Evolutionary conservation across 2,888 invertebrate species (phyloP).

Genomic region (Leptopterna dolabrata): DNA sequence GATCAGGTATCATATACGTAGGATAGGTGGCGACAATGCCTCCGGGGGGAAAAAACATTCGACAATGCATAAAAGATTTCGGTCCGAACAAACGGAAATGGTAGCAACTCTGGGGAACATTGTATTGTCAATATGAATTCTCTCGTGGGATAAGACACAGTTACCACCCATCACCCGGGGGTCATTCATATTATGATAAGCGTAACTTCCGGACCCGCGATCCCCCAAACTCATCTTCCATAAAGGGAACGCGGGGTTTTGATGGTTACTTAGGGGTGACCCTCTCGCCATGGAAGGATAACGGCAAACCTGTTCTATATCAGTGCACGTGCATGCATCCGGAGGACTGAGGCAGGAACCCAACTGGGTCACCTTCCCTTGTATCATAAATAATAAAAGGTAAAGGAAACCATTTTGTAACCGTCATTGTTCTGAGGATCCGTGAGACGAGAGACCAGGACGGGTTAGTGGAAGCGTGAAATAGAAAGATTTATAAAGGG

Average conservation of each 20-base stretch:
- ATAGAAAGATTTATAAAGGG: constrained; percentile 35
- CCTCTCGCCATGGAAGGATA: constrained; percentile 27
- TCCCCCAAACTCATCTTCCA: not conserved
- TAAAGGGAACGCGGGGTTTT: not conserved
- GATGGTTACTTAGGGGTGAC: constrained; percentile 35
- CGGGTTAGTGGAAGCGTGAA: constrained; percentile 8
- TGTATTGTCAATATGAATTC: not conserved
- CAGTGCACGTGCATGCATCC: constrained; percentile 45
- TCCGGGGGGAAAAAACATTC: not conserved
- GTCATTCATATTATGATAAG: constrained; percentile 46
- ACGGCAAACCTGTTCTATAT: constrained; percentile 43
- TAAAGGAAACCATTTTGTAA: constrained; percentile 43
- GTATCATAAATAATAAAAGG: constrained; percentile 33
- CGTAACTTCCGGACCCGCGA: constrained; percentile 34
- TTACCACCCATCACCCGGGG: constrained; percentile 33
- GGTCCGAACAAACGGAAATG: constrained; percentile 8
- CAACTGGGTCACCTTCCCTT: constrained; percentile 47
- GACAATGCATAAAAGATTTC: constrained; percentile 4
- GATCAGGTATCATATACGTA: not conserved
- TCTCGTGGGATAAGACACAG: constrained; percentile 36
- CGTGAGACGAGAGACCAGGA: constrained; percentile 17
- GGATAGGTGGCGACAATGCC: not conserved
- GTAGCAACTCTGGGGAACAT: not conserved
- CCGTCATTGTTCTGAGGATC: constrained; percentile 37
- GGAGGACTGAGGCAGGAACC: constrained; percentile 1